A percentile compares a stretch with the other conserved stretches of the same genome.
Conservation (phyloP, 2,113 vertebrate species). For the Eolophus roseicapilla region DNA sequence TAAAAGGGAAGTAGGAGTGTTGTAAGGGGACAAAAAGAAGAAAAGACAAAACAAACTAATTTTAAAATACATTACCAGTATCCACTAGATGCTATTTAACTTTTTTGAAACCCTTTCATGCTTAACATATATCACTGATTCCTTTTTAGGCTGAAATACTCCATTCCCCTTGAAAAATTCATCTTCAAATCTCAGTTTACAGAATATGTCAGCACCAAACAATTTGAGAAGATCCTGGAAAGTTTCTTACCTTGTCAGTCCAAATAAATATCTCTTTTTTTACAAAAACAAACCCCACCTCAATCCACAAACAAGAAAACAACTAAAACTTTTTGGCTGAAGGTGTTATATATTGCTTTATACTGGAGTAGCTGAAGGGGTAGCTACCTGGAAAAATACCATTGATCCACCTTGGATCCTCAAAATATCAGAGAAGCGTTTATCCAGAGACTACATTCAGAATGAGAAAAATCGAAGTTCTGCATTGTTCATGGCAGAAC, state of each 20-base stretch:
- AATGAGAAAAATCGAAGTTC: fast-evolving
- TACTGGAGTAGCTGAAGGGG: not conserved
- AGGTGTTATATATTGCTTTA: not conserved
- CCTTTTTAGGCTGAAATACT: not conserved
- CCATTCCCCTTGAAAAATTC: not conserved
- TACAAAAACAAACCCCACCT: not conserved
- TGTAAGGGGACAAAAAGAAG: not conserved
- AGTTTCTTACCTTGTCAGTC: not conserved
- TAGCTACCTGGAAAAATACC: not conserved
- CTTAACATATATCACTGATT: not conserved
- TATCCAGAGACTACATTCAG: not conserved
- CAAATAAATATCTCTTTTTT: not conserved
- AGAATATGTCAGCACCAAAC: not conserved
- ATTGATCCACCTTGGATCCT: not conserved
- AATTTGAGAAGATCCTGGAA: not conserved
- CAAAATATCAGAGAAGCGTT: not conserved
- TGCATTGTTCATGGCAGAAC: not conserved
- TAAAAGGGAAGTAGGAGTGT: not conserved
- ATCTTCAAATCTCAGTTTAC: not conserved
- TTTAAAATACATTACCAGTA: not conserved
- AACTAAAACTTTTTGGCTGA: not conserved
- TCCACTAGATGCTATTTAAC: not conserved
- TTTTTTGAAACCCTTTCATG: not conserved
- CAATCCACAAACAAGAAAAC: not conserved
- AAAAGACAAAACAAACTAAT: not conserved